A percentile compares a stretch with the other conserved stretches of the same genome.
phyloP scores from a whole-genome alignment of 1,140 invertebrate species.

The Drosophila ironensis region DNA sequence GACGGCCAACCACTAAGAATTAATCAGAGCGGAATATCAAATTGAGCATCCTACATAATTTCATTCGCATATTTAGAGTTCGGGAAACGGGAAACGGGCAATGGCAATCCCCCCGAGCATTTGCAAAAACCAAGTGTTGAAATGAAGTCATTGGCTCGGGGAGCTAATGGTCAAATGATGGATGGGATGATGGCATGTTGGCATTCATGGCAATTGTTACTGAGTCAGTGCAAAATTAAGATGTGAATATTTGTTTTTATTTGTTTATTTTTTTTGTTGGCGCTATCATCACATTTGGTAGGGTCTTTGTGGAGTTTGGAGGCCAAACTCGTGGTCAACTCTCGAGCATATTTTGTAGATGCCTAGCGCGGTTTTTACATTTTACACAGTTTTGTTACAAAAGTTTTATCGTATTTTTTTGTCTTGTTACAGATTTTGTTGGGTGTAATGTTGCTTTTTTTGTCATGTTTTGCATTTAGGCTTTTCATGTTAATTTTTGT shows the following conservation, averaged over 20 bases:
- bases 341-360: constrained; percentile 15
- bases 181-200: constrained; percentile 12
- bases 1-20: constrained; percentile 45
- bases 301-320: constrained; percentile 1
- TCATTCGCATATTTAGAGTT: constrained; percentile 30
- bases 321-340: constrained; percentile 1
- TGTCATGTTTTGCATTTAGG: not conserved
- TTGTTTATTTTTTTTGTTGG: constrained; percentile 22
- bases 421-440: constrained; percentile 14
- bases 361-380: constrained; percentile 18
- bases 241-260: constrained; percentile 6
- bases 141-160: constrained; percentile 11
- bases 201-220: not conserved
- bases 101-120: constrained; percentile 25
- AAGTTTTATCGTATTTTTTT: not conserved
- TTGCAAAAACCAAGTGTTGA: constrained; percentile 22
- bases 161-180: constrained; percentile 26
- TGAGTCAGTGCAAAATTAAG: not conserved
- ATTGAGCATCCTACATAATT: constrained; percentile 45
- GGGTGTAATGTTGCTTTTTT: not conserved
- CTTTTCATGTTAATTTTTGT: not conserved
- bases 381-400: constrained; percentile 24
- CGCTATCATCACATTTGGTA: constrained; percentile 23
- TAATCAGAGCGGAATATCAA: constrained; percentile 43
- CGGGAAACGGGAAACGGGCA: too few relatives aligned